A percentile compares a stretch with the other conserved stretches of the same genome.
Evolutionary conservation across 2,797 vertebrate species (phyloP).

Genomic region (Sebastes diploproa): DNA sequence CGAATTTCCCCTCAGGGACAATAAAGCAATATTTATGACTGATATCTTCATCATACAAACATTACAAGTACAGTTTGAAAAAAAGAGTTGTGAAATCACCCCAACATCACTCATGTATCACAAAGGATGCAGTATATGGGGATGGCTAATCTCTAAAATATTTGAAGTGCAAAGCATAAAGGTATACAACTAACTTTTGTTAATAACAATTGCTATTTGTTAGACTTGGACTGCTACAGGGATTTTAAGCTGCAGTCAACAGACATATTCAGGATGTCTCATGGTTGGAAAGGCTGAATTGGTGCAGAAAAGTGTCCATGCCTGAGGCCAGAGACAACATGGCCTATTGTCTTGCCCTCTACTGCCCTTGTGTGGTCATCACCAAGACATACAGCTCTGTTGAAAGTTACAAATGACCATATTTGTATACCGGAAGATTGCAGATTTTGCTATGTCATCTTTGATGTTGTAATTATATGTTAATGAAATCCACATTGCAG

Average conservation of each 20-base stretch:
- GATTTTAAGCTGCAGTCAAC: not conserved
- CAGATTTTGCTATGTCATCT: conserved; percentile 11
- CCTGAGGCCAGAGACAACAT: not conserved
- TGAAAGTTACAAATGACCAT: conserved; percentile 21
- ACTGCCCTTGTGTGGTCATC: conserved; percentile 62
- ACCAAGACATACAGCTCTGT: conserved; percentile 19
- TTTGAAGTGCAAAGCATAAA: not conserved
- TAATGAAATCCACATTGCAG: not conserved
- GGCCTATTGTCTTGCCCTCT: conserved; percentile 33
- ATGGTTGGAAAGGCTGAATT: not conserved
- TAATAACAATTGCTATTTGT: not conserved
- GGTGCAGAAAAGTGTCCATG: not conserved
- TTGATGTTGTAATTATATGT: not conserved
- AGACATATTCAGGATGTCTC: not conserved
- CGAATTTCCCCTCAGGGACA: too few relatives aligned
- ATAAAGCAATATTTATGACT: too few relatives aligned
- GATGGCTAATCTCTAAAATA: not conserved
- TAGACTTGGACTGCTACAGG: not conserved
- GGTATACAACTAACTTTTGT: not conserved
- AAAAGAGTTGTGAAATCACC: too few relatives aligned
- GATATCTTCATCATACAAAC: too few relatives aligned
- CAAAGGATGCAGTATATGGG: too few relatives aligned
- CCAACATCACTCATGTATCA: too few relatives aligned
- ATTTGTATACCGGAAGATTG: conserved; percentile 8
- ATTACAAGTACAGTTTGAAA: too few relatives aligned